Evolutionary conservation across 2,797 vertebrate species (phyloP), one percentile per base, ranked within the genome.

Genomic region (Hapalemur alaotrensis): DNA sequence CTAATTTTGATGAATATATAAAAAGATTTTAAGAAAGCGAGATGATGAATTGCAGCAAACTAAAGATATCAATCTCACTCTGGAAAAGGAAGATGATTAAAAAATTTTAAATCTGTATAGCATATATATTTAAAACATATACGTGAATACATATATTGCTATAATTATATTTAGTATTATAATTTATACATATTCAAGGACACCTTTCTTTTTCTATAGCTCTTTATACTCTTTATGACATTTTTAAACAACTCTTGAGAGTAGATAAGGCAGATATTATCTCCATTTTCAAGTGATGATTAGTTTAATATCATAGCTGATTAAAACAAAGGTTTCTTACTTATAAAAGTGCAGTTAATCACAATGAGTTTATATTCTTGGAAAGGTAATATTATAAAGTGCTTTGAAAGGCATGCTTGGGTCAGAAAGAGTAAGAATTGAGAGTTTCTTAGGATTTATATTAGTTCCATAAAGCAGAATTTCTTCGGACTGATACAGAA

Each of bases 1-100:
- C 80, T 98, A 97, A 98, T 97, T 97, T 96, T 96, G 92, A 97
- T 94, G 95, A 96, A 96, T 97, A 94, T 89, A 96, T 96, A 95
- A 97, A 96, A 93, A 92, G 94, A 91, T 92, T 97, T 98, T 94
- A 96, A 97, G 95, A 97, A 97, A 94, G 75, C 1, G 20, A 97
- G 89, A 96, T 97, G 96, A 97, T 97, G 83, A 97, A 90, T 81
- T 88, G 67, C 10, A 46, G 82, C 83, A 93, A 95, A 96, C 91
- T 94, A 54, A 95, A 92, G 95, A 87, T 96, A 95, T 89, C 93
- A 97, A 93, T 97, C 93, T 97, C 80, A 59, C 17, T 94, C 72
- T 78, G 35, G 83, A 92, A 95, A 98, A 89, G 90, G 63, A 93
- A 92, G 93, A 95, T 93, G 89, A 97, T 96, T 97, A 92, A 95